Conservation (phyloP, 2,113 vertebrate species). For the Ardeotis arabs region DNA sequence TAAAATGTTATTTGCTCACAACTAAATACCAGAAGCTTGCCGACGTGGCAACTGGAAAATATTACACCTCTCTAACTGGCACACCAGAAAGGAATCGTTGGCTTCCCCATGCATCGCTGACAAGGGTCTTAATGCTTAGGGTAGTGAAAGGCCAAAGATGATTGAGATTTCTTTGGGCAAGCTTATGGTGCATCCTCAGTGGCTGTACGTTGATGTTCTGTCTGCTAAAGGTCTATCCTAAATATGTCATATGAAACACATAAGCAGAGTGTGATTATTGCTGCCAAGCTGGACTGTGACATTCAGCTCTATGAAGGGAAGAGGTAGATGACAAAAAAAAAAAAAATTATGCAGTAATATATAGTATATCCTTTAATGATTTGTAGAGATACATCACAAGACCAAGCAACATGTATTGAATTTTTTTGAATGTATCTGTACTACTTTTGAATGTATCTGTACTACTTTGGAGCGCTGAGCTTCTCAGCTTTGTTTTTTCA, state of each 20-base stretch:
- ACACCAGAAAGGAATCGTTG: neutral
- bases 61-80: neutral
- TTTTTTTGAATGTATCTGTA: rapidly evolving
- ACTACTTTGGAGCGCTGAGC: neutral
- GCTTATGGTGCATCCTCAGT: neutral
- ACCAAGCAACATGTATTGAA: neutral
- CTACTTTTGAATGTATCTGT: rapidly evolving
- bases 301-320: neutral
- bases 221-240: neutral
- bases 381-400: rapidly evolving
- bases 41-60: slow-evolving; percentile 31
- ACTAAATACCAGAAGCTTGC: slow-evolving; percentile 58
- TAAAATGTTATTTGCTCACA: slow-evolving; percentile 57
- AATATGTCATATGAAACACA: neutral
- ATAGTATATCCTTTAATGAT: neutral
- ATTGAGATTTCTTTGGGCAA: neutral
- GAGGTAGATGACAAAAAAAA: neutral
- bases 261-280: too few relatives aligned
- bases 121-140: neutral
- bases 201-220: neutral
- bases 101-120: neutral
- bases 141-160: neutral
- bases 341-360: too few relatives aligned
- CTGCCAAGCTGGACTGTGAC: neutral
- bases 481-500: neutral